These are phyloP conservation scores for Atopsyche davidsoni DNA, from an alignment of 1,140 invertebrate genomes.

Conservation along the genomic window DNA sequence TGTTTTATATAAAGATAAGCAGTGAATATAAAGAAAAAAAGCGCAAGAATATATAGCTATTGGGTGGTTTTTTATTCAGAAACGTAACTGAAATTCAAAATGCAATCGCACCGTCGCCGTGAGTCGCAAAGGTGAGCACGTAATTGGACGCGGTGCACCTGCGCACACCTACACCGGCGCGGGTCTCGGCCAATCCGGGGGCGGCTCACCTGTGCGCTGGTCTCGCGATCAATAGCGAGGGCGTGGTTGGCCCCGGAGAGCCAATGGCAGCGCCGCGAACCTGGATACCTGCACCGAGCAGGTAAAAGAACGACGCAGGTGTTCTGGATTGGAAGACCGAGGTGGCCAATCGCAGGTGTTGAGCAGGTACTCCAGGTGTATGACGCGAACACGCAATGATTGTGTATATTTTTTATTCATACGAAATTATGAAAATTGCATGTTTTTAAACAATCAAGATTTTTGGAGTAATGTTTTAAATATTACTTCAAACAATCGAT, in stretches of 20 bases:
- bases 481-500: too few species aligned
- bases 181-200: conserved; percentile 10
- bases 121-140: too few species aligned
- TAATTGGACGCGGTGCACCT: conserved; percentile 14
- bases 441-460: too few species aligned
- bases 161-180: conserved; percentile 1
- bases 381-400: too few species aligned
- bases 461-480: too few species aligned
- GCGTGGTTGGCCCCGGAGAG: conserved; percentile 7
- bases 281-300: conserved; percentile 8
- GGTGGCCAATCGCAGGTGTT: conserved; percentile 12
- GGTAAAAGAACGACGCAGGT: conserved; percentile 8
- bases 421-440: too few species aligned
- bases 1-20: too few species aligned
- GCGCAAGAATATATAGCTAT: too few species aligned
- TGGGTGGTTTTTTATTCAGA: too few species aligned
- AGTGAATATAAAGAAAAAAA: too few species aligned
- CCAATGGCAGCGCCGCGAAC: conserved; percentile 17
- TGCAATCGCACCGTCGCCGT: too few species aligned
- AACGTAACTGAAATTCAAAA: too few species aligned
- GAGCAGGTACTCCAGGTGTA: conserved; percentile 14
- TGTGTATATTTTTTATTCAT: background rate
- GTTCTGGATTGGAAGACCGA: conserved; percentile 7
- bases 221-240: conserved; percentile 1
- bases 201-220: conserved; percentile 15